These are phyloP conservation scores for Karalla daura DNA, from an alignment of 2,797 vertebrate species.

Conservation along the genomic window DNA sequence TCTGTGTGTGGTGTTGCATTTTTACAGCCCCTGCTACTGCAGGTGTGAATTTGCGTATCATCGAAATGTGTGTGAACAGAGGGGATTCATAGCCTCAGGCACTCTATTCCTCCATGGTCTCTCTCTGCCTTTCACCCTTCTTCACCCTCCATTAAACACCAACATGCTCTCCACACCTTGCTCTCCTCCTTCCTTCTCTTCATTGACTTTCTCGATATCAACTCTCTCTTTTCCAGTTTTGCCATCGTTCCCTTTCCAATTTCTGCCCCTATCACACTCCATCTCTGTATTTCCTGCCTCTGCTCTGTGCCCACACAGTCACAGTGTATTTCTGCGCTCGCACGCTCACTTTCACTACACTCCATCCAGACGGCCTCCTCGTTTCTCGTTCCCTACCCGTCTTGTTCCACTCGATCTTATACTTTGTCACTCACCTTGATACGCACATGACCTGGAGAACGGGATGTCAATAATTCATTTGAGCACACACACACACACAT, in stretches of 20 bases:
- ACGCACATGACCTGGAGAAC: conserved; percentile 28
- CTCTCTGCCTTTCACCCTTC: conserved; percentile 67
- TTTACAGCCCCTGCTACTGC: conserved; percentile 19
- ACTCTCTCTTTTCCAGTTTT: conserved; percentile 30
- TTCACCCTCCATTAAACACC: conserved; percentile 77
- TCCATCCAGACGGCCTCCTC: conserved; percentile 30
- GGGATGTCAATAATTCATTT: conserved; percentile 55
- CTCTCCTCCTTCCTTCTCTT: conserved; percentile 39
- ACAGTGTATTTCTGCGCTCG: conserved; percentile 33
- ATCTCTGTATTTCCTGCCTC: conserved; percentile 52
- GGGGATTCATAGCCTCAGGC: conserved; percentile 54
- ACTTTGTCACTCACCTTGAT: conserved; percentile 55
- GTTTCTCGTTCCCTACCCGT: conserved; percentile 57
- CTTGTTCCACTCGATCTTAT: conserved; percentile 55
- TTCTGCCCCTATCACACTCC: conserved; percentile 50
- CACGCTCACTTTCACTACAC: conserved; percentile 33
- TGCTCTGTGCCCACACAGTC: conserved; percentile 54
- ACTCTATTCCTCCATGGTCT: conserved; percentile 46
- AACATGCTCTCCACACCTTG: conserved; percentile 43
- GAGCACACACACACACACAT: background rate
- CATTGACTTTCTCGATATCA: conserved; percentile 52
- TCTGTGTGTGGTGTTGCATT: conserved; percentile 23
- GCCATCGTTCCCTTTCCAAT: conserved; percentile 52
- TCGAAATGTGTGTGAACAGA: conserved; percentile 61
- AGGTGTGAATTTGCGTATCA: conserved; percentile 54